These are phyloP conservation scores for Lepilemur septentrionalis DNA, from an alignment of 2,797 vertebrate genomes.

Conservation along the genomic window DNA sequence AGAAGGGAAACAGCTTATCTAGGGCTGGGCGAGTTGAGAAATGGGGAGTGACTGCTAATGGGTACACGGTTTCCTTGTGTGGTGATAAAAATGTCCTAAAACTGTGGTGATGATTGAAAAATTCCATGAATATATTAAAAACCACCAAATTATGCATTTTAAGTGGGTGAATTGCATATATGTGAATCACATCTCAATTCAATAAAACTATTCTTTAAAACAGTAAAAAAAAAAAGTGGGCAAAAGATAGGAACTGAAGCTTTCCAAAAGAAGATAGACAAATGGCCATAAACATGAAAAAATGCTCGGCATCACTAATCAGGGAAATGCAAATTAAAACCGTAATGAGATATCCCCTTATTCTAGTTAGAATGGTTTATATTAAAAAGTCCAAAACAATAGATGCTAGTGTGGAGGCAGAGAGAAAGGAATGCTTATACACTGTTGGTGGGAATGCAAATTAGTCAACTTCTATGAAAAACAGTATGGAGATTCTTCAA, in stretches of 20 bases:
- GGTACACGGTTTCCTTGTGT: no score
- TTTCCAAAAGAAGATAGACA: background rate
- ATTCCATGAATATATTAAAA: no score
- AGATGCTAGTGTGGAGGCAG: background rate
- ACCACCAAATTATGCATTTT: no score
- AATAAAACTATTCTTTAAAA: no score
- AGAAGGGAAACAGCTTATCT: no score
- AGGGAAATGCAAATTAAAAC: no score
- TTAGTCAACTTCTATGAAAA: background rate
- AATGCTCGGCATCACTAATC: background rate
- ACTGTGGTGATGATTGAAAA: no score
- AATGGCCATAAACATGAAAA: background rate
- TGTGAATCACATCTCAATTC: no score
- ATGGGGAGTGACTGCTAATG: no score
- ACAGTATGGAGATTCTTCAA: background rate
- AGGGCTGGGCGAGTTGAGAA: no score
- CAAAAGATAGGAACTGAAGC: background rate
- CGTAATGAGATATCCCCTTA: background rate
- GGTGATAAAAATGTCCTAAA: no score
- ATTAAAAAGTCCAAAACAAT: background rate
- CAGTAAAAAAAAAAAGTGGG: background rate
- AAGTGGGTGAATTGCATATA: no score
- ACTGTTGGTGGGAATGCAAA: background rate
- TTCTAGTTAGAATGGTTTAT: background rate
- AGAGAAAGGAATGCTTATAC: background rate